These are phyloP conservation scores for Euschistus heros DNA, from an alignment of 1,140 invertebrate genomes.

Conservation along the genomic window DNA sequence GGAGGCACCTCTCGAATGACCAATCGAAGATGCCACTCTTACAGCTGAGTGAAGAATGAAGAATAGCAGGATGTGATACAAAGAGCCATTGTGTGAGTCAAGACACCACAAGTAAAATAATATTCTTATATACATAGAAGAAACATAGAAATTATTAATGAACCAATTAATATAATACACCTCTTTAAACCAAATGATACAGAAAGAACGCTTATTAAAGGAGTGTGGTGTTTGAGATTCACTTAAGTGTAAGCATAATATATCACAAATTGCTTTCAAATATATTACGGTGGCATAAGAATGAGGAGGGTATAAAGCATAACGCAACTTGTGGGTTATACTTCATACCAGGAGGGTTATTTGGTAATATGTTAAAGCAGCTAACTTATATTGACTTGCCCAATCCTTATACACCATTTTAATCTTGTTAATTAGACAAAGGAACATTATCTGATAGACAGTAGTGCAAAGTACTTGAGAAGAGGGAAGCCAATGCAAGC, in stretches of 20 bases:
- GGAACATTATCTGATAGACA: too few species aligned
- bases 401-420: not conserved
- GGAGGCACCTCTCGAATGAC: constrained; percentile 25
- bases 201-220: not conserved
- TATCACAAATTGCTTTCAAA: constrained; percentile 16
- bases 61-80: constrained; percentile 23
- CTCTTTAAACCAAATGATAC: not conserved
- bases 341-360: constrained; percentile 9
- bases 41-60: constrained; percentile 9
- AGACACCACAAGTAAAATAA: constrained; percentile 7
- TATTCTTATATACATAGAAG: not conserved
- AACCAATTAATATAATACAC: not conserved
- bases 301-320: constrained; percentile 1
- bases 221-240: constrained; percentile 10
- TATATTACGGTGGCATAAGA: not conserved
- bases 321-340: constrained; percentile 6
- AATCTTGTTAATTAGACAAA: too few species aligned
- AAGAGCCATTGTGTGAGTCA: constrained; percentile 6
- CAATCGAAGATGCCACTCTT: constrained; percentile 8
- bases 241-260: constrained; percentile 1
- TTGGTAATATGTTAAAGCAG: not conserved
- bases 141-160: not conserved
- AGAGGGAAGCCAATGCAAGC: constrained; percentile 5
- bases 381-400: constrained; percentile 3
- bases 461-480: too few species aligned